Evolutionary conservation across 53 echinoderm and acorn worm species (phyloP).

Genomic region (Crossaster papposus): DNA sequence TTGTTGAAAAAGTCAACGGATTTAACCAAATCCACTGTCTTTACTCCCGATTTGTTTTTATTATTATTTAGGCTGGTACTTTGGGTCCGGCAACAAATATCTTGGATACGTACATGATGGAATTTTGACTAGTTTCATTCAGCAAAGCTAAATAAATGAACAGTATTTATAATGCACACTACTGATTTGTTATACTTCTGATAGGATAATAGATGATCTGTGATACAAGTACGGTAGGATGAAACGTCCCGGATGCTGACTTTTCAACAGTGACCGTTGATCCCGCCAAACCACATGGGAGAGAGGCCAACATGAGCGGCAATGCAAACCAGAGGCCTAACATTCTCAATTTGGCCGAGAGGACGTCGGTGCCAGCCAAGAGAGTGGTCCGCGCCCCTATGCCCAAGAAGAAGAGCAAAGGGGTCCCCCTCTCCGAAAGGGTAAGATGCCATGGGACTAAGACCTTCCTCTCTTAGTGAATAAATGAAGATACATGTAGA

Average conservation of each 20-base stretch:
- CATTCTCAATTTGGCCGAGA: conserved; percentile 59
- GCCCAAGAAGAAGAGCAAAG: conserved; percentile 76
- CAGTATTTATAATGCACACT: not conserved
- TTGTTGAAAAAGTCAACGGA: no score
- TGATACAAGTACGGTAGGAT: not conserved
- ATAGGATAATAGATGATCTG: not conserved
- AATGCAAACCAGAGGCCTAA: conserved; percentile 57
- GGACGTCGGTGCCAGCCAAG: conserved; percentile 15
- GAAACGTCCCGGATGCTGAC: not conserved
- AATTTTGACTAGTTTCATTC: no score
- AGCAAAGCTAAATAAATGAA: no score
- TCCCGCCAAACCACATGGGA: not conserved
- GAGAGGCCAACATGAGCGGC: conserved; percentile 32
- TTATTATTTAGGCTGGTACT: no score
- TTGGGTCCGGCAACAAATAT: no score
- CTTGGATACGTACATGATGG: no score
- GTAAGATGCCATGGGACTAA: conserved; percentile 34
- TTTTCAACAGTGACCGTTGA: not conserved
- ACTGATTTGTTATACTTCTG: not conserved
- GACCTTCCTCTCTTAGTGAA: not conserved
- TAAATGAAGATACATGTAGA: not conserved
- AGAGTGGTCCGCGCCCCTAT: conserved; percentile 60
- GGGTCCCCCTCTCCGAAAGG: conserved; percentile 72
- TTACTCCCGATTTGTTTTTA: no score
- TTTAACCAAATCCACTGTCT: no score